Evolutionary conservation across 2,797 vertebrate species (phyloP).

Genomic region (Clangula hyemalis): DNA sequence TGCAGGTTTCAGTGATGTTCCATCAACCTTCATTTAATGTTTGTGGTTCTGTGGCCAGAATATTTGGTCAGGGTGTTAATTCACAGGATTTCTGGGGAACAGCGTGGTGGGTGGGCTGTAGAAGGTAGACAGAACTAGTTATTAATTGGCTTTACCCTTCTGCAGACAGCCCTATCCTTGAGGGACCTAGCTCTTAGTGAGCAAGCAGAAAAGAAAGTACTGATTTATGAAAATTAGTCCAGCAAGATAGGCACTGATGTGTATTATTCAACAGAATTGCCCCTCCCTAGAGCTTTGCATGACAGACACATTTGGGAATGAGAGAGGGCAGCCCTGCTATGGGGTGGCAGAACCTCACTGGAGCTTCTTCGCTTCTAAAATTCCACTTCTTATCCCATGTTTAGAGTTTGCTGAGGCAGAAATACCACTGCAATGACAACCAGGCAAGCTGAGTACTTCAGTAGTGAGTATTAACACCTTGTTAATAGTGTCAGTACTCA

Average conservation of each 20-base stretch:
- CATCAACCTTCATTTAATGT: background rate
- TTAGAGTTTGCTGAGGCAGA: background rate
- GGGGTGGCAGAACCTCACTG: background rate
- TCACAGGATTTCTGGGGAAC: constrained; percentile 2
- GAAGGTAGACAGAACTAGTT: background rate
- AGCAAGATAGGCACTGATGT: background rate
- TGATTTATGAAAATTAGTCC: background rate
- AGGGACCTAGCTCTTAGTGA: background rate
- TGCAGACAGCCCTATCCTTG: background rate
- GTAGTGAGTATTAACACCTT: background rate
- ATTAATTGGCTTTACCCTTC: background rate
- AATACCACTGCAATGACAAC: background rate
- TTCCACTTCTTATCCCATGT: background rate
- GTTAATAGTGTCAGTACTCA: background rate
- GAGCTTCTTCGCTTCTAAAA: background rate
- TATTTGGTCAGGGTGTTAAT: constrained; percentile 13
- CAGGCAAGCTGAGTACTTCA: background rate
- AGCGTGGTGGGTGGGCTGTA: constrained; percentile 1
- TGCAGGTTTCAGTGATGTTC: background rate
- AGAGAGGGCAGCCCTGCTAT: background rate
- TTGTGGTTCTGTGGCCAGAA: constrained; percentile 25
- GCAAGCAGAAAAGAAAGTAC: background rate
- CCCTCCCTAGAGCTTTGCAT: background rate
- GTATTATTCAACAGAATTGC: background rate
- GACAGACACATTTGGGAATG: background rate